Conservation (phyloP, 2,113 vertebrate genomes). For the Bombycilla garrulus region DNA sequence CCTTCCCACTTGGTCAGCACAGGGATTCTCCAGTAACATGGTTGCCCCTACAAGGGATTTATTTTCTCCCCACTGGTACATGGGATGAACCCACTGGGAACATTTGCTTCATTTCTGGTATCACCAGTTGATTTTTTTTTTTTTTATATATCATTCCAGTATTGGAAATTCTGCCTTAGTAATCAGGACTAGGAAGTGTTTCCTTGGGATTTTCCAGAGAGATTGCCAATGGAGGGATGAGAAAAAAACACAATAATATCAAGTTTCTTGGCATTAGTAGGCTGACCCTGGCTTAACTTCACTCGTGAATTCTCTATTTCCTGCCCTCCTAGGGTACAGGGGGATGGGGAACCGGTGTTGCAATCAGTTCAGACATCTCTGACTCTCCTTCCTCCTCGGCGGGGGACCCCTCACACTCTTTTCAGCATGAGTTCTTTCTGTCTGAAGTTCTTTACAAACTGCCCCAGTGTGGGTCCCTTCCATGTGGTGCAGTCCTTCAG, state of each 20-base stretch:
- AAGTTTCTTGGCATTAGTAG: neutral
- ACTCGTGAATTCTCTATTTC: neutral
- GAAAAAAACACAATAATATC: neutral
- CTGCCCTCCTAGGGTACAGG: neutral
- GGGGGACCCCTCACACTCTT: neutral
- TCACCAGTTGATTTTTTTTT: neutral
- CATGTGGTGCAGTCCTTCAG: neutral
- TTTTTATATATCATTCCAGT: neutral
- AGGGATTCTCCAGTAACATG: neutral
- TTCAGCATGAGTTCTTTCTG: neutral
- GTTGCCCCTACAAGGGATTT: neutral
- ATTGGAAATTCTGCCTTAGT: neutral
- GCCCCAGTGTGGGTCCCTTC: too few species aligned
- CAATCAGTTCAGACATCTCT: neutral
- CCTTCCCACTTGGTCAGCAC: neutral
- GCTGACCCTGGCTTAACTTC: neutral
- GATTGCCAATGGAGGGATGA: fast-evolving
- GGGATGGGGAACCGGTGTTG: neutral
- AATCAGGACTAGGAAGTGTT: neutral
- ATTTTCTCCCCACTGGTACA: neutral
- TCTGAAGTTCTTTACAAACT: neutral
- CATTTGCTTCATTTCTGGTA: neutral
- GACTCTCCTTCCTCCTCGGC: too few species aligned
- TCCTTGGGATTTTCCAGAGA: neutral
- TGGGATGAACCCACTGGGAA: neutral